Base-by-base conservation (phyloP, 92 coral and sea anemone genomes). In the Epizoanthus rinbou region DNA sequence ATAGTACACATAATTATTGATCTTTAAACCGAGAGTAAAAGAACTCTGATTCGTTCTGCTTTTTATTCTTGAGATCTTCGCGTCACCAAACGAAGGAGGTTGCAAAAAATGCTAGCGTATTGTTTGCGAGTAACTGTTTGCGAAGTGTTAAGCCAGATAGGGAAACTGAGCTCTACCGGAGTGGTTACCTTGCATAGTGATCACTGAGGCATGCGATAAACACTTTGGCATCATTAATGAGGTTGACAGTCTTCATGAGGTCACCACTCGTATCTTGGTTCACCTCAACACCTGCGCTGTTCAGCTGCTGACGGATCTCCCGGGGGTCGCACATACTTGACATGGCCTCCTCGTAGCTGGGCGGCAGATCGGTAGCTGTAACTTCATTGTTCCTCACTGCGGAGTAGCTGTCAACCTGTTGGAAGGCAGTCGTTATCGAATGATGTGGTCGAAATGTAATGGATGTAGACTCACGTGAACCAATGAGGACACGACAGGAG, bases 201-300 rank as follows among this genome's bases (percentile, higher is more conserved):
- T 95, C 95, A 37, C 98, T 95, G 8, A 95, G 85, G 74, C 97
- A 95, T 8, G 98, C 94, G 25, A 95, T 88, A 76, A 95, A 88
- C 43, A 95, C 98, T 69, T 95, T 93, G 3, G 98, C 89, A 33
- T 84, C 72, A 71, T 95, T 92, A 52, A 95, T 95, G 52, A 83
- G 76, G 15, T 88, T 82, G 0, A 95, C 95, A 11, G 97, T 90
- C 50, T 82, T 68, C 59, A 90, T 86, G 69, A 95, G 88, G 14
- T 84, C 76, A 6, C 84, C 80, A 45, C 76, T 41, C 19, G 63
- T 86, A 15, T 95, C 98, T 72, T 74, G 64, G 74, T 89, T 88
- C 19, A 95, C 95, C 2, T 81, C 74, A 19, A 94, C 86, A 43
- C 95, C 95, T 57, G 66, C 65, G 8, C 89, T 81, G 41, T 87